Conservation (phyloP, 2,113 vertebrate species). For the Erinaceus europaeus region DNA sequence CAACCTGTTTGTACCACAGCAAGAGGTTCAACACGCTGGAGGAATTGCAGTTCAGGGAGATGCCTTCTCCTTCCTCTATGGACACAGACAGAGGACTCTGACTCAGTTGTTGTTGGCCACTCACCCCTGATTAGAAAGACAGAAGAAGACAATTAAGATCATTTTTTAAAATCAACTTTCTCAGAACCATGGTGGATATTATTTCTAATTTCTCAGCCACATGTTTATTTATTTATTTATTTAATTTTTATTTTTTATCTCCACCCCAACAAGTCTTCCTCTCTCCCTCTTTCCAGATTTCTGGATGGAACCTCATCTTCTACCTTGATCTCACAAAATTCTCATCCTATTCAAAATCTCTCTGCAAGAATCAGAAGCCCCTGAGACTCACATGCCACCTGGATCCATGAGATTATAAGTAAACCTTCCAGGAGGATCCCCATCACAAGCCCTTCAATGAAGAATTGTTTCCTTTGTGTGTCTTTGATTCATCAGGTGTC, state of each 20-base stretch:
- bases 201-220: not conserved
- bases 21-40: not conserved
- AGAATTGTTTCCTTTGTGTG: not conserved
- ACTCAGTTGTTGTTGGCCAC: slow-evolving; percentile 21
- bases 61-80: not conserved
- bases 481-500: not conserved
- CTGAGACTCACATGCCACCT: slow-evolving; percentile 14
- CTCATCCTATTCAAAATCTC: not conserved
- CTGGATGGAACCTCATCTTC: not conserved
- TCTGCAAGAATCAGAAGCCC: not conserved
- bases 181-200: not conserved
- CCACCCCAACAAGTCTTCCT: not conserved
- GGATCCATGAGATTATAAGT: slow-evolving; percentile 31
- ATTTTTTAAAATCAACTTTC: not conserved
- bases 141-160: not conserved
- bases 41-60: slow-evolving; percentile 32
- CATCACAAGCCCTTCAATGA: not conserved
- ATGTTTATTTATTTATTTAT: too few species aligned
- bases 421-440: not conserved
- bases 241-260: too few species aligned
- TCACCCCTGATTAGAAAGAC: slow-evolving; percentile 24
- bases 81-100: not conserved
- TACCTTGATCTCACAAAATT: not conserved
- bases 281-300: not conserved
- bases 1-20: slow-evolving; percentile 33